Evolutionary conservation across 2,113 vertebrate species (phyloP), one percentile per base, ranked within the genome.

Genomic region (Pollachius pollachius): DNA sequence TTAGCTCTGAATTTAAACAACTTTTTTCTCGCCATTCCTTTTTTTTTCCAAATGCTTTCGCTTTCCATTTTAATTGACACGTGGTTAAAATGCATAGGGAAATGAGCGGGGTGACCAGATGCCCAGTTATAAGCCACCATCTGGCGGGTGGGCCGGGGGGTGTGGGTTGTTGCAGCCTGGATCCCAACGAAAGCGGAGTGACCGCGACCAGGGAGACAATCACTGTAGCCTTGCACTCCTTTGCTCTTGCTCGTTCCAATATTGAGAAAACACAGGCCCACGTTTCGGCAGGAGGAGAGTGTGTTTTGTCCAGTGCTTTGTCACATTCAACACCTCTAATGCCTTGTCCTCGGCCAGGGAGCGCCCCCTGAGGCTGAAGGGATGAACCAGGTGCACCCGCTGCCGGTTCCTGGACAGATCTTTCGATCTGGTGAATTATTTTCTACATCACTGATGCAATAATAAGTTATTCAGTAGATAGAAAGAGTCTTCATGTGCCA

Each of bases 321-420:
- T 64, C 65, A n/a, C 57, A 16, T 61, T 68, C 62, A 60, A 64
- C 72, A 34, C 73, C 69, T 68, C 61, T 68, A 69, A 68, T 57
- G 48, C 25, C 52, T 69, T 68, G n/a, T 67, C 27, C 41, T 48
- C 27, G 60, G 15, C 54, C 75, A 25, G 67, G 62, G 23, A 62
- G 8, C 15, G 17, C 68, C 62, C 56, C 63, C 63, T 65, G 27
- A 67, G 64, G 67, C 19, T 68, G 69, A 74, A 84, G 0, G 15
- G 54, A 17, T 16, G 2, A 13, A 11, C 41, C 41, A 57, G 54
- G 54, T 57, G 54, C 54, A n/a, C 15, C 54, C 3, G 59, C 12
- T 18, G 59, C 18, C n/a, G 1, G 12, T 17, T n/a, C 18, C 19
- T 13, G 2, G 59, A 21, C 59, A 61, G 1, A 61, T 61, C 17